Evolutionary conservation across 2,888 invertebrate genomes (phyloP), one percentile per base, ranked within the genome.

Genomic region (Eucriotettix oculatus): DNA sequence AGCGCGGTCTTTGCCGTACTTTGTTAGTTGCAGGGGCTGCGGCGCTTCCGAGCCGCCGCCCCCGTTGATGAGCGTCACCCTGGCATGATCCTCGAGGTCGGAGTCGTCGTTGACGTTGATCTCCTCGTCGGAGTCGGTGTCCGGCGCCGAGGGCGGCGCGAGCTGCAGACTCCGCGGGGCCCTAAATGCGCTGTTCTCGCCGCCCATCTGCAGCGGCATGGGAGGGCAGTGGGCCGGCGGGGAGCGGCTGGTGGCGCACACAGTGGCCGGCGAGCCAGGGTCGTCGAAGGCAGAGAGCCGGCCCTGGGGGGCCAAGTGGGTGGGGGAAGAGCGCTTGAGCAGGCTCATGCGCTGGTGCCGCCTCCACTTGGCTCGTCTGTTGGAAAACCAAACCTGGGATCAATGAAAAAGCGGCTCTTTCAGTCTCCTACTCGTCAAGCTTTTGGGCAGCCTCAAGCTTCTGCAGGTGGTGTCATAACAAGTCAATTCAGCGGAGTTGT

Each of bases 351-450:
- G 87, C 77, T 94, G 93, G 78, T 94, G 93, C 73, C 94, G 89
- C 76, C 94, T 86, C 93, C 93, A 94, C 83, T 94, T 94, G 79
- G 94, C 94, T 81, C 94, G 88, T 88, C 94, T 91, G 88, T 94
- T 94, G 84, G 93, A 94, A 90, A 94, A 94, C 94, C 94, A 94
- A 86, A 94, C 94, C 94, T 94, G 88, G 85, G 86, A 85, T 82
- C 83, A 84, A 63, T 63, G 58, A 60, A 54, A 63, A 63, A 61
- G 59, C 41, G 48, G 48, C 14, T 48, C 29, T 29, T 29, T 29
- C 29, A 29, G 29, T 29, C 29, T 29, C 29, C 29, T 29, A 29
- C 29, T 29, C 29, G 7, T 29, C 29, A 29, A 29, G 29, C 29
- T 29, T 29, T 29, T 29, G 29, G 29, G 29, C 29, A 29, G 2